Conservation (phyloP, 2,113 vertebrate species). For the Brienomyrus longianalis region DNA sequence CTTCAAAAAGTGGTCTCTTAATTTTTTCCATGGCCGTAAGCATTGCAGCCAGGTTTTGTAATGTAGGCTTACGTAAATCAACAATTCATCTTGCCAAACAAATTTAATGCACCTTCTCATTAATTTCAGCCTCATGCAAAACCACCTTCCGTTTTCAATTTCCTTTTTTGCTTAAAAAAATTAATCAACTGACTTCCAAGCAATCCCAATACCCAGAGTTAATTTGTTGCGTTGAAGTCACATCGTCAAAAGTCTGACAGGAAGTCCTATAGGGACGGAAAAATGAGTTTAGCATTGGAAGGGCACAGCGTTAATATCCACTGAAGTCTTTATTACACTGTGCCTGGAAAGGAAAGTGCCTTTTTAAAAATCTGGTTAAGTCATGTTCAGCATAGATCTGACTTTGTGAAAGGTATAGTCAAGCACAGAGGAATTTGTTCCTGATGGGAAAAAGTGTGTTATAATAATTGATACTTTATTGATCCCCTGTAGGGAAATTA, state of each 20-base stretch:
- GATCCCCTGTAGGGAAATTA: too few relatives aligned
- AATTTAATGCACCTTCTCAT: background rate
- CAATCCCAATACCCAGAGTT: conserved; percentile 4
- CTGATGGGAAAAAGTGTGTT: background rate
- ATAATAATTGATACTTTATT: too few relatives aligned
- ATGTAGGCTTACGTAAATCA: background rate
- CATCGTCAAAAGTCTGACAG: background rate
- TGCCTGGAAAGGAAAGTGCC: background rate
- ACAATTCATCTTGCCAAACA: background rate
- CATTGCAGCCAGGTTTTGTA: background rate
- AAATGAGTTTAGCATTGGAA: conserved; percentile 16
- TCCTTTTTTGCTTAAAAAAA: background rate
- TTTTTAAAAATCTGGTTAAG: background rate
- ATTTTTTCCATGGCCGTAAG: too few relatives aligned
- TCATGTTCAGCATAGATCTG: background rate
- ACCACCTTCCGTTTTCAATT: background rate
- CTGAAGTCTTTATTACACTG: background rate
- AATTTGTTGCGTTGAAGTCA: conserved; percentile 7
- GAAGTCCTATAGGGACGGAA: background rate
- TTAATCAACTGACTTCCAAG: background rate
- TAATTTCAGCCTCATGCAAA: background rate
- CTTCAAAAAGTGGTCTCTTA: too few relatives aligned
- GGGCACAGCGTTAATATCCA: background rate
- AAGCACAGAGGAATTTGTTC: background rate
- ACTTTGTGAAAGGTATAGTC: background rate